These are phyloP conservation scores for Syngnathus typhle DNA, from an alignment of 2,113 vertebrate species.

Conservation along the genomic window DNA sequence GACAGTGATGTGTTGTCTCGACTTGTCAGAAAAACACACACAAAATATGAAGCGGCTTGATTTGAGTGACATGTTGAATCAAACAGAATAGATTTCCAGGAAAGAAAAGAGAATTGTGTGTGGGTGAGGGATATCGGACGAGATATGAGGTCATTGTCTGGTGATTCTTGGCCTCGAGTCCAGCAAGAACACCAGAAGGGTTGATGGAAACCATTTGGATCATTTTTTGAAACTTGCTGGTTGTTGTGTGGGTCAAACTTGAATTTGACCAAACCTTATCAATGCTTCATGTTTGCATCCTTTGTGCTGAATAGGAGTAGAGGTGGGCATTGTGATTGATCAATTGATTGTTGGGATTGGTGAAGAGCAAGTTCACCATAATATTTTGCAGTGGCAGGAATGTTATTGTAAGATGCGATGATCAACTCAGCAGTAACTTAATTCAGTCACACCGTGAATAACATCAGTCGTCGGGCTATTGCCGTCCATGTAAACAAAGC, in stretches of 20 bases:
- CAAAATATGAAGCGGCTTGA: not conserved
- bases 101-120: conserved; percentile 1
- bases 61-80: conserved; percentile 11
- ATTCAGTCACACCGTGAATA: not conserved
- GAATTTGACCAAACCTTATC: not conserved
- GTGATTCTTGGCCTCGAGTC: conserved; percentile 43
- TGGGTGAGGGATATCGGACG: conserved; percentile 1
- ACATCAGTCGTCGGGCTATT: not conserved
- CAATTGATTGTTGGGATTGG: not conserved
- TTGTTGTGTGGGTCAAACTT: not conserved
- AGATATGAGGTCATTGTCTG: conserved; percentile 56
- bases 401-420: not conserved
- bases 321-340: not conserved
- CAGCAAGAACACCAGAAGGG: conserved; percentile 1
- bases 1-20: conserved; percentile 18
- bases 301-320: not conserved
- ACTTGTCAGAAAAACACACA: not conserved
- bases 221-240: not conserved
- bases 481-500: conserved; percentile 7
- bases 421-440: not conserved
- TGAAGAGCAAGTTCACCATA: not conserved
- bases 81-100: not conserved
- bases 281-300: not conserved
- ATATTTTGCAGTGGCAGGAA: not conserved
- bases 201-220: not conserved